Conservation (phyloP, 2,797 vertebrate genomes). For the Falco naumanni region DNA sequence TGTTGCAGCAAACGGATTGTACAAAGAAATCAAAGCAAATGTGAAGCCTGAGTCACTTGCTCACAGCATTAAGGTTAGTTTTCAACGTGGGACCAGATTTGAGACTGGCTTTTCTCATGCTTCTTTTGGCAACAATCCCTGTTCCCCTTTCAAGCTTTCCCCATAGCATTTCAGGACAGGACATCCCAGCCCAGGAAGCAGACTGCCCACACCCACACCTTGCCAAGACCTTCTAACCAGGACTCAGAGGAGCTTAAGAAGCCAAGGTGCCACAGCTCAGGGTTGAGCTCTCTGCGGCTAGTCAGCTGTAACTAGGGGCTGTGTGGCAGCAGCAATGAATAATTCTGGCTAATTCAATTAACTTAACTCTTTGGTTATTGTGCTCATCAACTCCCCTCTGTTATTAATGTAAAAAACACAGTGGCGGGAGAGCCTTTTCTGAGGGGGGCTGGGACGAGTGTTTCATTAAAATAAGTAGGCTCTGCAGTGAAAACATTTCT, state of each 20-base stretch:
- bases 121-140: neutral
- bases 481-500: neutral
- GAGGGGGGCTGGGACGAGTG: fast-evolving
- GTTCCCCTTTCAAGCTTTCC: neutral
- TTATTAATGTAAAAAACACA: neutral
- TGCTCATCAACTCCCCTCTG: neutral
- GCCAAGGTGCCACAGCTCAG: neutral
- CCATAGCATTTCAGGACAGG: neutral
- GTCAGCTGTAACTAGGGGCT: neutral
- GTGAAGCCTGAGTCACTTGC: neutral
- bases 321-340: neutral
- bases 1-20: neutral
- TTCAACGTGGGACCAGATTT: neutral
- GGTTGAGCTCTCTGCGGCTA: neutral
- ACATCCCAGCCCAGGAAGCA: neutral
- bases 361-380: neutral
- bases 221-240: neutral
- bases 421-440: neutral
- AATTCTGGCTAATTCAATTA: neutral
- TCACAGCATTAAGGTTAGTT: neutral
- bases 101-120: neutral
- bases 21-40: neutral
- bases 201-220: neutral
- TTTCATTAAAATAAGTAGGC: neutral
- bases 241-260: neutral